Evolutionary conservation across 2,888 invertebrate genomes (phyloP).

Genomic region (Drepana falcataria): DNA sequence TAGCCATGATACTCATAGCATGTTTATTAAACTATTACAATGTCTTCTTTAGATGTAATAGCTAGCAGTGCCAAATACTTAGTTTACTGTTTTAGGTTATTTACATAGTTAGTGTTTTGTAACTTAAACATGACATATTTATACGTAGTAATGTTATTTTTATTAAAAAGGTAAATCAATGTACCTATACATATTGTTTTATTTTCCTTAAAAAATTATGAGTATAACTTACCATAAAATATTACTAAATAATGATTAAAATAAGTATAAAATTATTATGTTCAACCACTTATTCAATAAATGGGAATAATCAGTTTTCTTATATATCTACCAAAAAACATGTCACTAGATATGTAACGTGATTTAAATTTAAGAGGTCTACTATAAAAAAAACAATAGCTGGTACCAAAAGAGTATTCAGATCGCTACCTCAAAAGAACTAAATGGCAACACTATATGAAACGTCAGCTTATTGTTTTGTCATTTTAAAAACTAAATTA

Average conservation of each 20-base stretch:
- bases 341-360: no score
- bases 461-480: constrained; percentile 24
- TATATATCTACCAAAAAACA: no score
- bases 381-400: no score
- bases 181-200: constrained; percentile 16
- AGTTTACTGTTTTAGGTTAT: constrained; percentile 34
- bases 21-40: constrained; percentile 7
- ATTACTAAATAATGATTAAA: no score
- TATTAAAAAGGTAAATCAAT: constrained; percentile 53
- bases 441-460: background rate
- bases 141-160: constrained; percentile 67
- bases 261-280: no score
- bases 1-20: background rate
- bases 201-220: constrained; percentile 4
- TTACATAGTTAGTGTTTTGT: constrained; percentile 50
- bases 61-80: constrained; percentile 47
- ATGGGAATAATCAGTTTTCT: no score
- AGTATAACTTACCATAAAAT: no score
- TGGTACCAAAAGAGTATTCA: no score
- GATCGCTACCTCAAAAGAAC: no score
- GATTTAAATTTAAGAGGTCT: no score
- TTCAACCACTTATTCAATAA: no score
- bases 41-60: constrained; percentile 2
- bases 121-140: constrained; percentile 53
- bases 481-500: constrained; percentile 25